phyloP scores from a whole-genome alignment of 2,888 invertebrate species.

The Drosophila lacicola region DNA sequence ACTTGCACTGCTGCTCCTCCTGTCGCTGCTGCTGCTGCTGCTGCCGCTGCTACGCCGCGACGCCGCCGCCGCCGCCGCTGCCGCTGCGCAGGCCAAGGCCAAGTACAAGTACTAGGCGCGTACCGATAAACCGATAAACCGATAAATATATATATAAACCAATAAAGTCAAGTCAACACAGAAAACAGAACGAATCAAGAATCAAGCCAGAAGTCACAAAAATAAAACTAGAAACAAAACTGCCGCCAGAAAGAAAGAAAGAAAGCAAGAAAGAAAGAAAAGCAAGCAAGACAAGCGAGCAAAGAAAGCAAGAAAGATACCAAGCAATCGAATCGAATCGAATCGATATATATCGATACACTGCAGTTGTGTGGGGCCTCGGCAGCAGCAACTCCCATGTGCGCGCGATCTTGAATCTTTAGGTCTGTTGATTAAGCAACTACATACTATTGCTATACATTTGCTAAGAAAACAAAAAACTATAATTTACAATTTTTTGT shows the following conservation, averaged over 20 bases:
- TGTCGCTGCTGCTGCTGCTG: conserved; percentile 64
- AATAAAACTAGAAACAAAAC: conserved; percentile 7
- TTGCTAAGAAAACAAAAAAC: conserved; percentile 49
- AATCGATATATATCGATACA: conserved; percentile 31
- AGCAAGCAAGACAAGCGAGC: not conserved
- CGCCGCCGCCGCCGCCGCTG: conserved; percentile 19
- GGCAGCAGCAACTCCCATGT: conserved; percentile 52
- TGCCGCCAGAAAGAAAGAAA: conserved; percentile 24
- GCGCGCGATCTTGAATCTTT: conserved; percentile 45
- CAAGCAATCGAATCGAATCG: conserved; percentile 17
- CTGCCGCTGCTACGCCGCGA: conserved; percentile 18
- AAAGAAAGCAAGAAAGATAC: conserved; percentile 20
- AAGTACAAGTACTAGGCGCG: conserved; percentile 45
- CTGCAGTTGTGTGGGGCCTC: conserved; percentile 42
- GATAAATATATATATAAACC: conserved; percentile 2
- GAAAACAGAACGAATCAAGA: conserved; percentile 26
- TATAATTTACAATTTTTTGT: conserved; percentile 29
- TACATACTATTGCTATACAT: conserved; percentile 57
- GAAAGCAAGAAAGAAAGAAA: conserved; percentile 14
- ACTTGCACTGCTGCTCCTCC: conserved; percentile 83
- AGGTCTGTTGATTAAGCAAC: conserved; percentile 62
- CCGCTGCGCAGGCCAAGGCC: conserved; percentile 27
- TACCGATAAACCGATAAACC: conserved; percentile 18
- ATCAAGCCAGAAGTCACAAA: conserved; percentile 38
- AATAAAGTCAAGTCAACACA: conserved; percentile 31